Conservation (phyloP, 1,140 invertebrate genomes). For the Drosophila nasuta region DNA sequence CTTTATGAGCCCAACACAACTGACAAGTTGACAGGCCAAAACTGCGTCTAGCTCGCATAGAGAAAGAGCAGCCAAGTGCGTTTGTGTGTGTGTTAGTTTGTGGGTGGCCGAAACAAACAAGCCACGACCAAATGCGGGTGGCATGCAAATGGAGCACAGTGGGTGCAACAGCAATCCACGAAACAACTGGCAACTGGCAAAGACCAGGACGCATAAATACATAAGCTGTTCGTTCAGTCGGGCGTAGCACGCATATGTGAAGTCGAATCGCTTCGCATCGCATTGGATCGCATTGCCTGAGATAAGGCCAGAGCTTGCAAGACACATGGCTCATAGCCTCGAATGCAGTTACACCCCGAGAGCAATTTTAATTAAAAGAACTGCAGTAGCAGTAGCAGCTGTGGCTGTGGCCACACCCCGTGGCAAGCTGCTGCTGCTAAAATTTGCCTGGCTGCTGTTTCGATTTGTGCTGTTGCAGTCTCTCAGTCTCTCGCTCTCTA, state of each 20-base stretch:
- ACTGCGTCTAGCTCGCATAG: slow-evolving; percentile 5
- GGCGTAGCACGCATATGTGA: slow-evolving; percentile 7
- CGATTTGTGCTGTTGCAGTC: slow-evolving; percentile 32
- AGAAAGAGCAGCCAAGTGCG: background rate
- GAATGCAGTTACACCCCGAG: slow-evolving; percentile 23
- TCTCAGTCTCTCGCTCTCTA: slow-evolving; percentile 25
- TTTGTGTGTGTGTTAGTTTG: background rate
- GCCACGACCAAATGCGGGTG: slow-evolving; percentile 38
- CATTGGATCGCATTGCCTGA: too few relatives aligned
- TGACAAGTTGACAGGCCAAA: slow-evolving; percentile 69
- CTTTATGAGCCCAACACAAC: slow-evolving; percentile 60
- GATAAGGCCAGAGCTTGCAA: slow-evolving; percentile 25
- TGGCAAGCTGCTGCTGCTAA: slow-evolving; percentile 5
- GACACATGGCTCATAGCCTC: slow-evolving; percentile 12
- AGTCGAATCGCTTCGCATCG: background rate
- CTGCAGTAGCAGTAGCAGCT: slow-evolving; percentile 14
- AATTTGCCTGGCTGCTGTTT: slow-evolving; percentile 37
- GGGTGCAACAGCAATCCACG: slow-evolving; percentile 8
- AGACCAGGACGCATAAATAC: background rate
- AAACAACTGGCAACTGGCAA: background rate
- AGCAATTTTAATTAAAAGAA: slow-evolving; percentile 66
- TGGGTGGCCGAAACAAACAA: slow-evolving; percentile 55
- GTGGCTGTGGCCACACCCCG: slow-evolving; percentile 18
- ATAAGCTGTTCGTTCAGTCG: background rate
- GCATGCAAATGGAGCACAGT: slow-evolving; percentile 56